Evolutionary conservation across 2,113 vertebrate species (phyloP).

Genomic region (Ophthalmolycus amberensis): DNA sequence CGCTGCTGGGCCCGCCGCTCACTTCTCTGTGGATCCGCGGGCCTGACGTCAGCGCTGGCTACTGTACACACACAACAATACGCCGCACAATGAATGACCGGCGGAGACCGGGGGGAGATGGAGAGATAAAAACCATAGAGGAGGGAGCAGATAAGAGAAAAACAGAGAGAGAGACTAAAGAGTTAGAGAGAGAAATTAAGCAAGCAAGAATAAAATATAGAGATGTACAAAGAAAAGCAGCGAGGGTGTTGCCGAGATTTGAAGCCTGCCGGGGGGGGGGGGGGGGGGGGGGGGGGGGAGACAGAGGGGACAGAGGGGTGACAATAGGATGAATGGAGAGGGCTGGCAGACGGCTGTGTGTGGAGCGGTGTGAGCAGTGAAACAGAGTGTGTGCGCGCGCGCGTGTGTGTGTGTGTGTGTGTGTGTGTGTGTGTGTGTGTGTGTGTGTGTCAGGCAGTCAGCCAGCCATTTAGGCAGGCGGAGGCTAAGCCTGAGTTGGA

Average conservation of each 20-base stretch:
- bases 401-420: no score
- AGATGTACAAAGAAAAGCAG: constrained; percentile 47
- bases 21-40: constrained; percentile 36
- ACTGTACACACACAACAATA: constrained; percentile 60
- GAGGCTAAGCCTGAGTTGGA: constrained; percentile 61
- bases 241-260: constrained; percentile 39
- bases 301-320: no score
- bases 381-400: no score
- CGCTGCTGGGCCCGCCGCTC: constrained; percentile 17
- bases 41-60: constrained; percentile 62
- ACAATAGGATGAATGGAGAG: constrained; percentile 71
- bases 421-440: constrained; percentile 32
- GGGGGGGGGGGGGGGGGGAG: no score
- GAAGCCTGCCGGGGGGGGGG: constrained; percentile 49
- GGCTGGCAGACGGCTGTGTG: constrained; percentile 60
- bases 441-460: constrained; percentile 53
- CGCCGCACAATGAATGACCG: constrained; percentile 46
- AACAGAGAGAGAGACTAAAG: constrained; percentile 23
- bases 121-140: no score
- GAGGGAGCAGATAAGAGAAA: constrained; percentile 27
- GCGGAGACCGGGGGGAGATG: constrained; percentile 25
- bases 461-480: constrained; percentile 64
- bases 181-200: constrained; percentile 30
- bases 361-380: constrained; percentile 41
- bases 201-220: constrained; percentile 33